Evolutionary conservation across 2,113 vertebrate genomes (phyloP), one percentile per base, ranked within the genome.

Genomic region (Equus quagga): DNA sequence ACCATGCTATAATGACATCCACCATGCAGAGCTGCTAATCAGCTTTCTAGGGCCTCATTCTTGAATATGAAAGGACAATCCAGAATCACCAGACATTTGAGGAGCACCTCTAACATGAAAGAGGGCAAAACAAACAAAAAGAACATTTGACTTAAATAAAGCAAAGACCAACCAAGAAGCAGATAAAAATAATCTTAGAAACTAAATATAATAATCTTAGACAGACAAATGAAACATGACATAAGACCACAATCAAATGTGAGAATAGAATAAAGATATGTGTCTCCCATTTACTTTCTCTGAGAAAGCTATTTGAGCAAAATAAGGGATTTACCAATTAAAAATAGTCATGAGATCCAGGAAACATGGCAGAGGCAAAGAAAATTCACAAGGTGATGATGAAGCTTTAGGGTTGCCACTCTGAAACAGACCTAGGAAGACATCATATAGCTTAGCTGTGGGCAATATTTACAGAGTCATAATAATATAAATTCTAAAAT

Each of bases 101-200:
- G 87, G 12, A 92, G 24, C 8, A 54, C 17, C 46, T 86, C 33
- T 76, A 51, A 36, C 28, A 82, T 14, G 69, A 83, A 64, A 79
- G 46, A 82, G 11, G 6, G 21, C 14, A 51, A 88, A 89, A 91
- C 8, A 73, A 62, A 91, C 33, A 26, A 75, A 89, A 28, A 41
- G 23, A 81, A n/a, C 28, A 49, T 6, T 91, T 46, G 60, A 44
- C 24, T 31, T 60, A 93, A 36, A 46, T 65, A 79, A 46, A 92
- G 81, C 54, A 65, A 87, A 44, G 58, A 65, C 33, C 69, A 60
- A 33, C 19, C 54, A 70, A 8, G 46, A 60, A 69, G 78, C 72
- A 91, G 70, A 51, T 60, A 58, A 92, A 95, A 90, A 85, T 31
- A 14, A 54, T 72, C 41, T 94, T 60, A 93, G 80, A 96, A 88